Percentiles rank a stretch among this genome's conserved stretches.
Evolutionary conservation across 2,113 vertebrate genomes (phyloP).

Genomic region (Jaculus jaculus): DNA sequence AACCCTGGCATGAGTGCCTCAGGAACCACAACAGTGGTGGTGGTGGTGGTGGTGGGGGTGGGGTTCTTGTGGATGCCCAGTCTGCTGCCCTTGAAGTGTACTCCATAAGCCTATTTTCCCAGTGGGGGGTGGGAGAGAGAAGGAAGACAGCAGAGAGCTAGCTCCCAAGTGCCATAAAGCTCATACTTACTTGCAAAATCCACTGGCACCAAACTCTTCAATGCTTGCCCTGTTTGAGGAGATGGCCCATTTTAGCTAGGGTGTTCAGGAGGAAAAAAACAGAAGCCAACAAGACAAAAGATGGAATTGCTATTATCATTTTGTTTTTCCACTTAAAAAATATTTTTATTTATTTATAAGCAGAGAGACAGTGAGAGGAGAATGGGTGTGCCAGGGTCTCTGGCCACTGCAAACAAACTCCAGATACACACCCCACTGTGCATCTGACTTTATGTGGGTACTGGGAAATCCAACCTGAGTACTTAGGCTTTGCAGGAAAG

Average conservation of each 20-base stretch:
- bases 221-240: background rate
- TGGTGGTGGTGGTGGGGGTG: too few relatives aligned
- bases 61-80: background rate
- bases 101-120: background rate
- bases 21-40: background rate
- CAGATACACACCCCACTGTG: too few relatives aligned
- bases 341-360: too few relatives aligned
- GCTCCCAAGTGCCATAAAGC: background rate
- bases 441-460: too few relatives aligned
- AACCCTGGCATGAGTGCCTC: background rate
- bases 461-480: background rate
- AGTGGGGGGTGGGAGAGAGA: too few relatives aligned
- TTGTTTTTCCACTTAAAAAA: too few relatives aligned
- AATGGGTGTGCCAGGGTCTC: too few relatives aligned
- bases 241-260: background rate
- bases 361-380: too few relatives aligned
- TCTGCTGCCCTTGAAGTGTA: too few relatives aligned
- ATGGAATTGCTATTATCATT: background rate
- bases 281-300: conserved; percentile 12
- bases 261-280: conserved; percentile 10
- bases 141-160: background rate
- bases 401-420: too few relatives aligned
- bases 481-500: too few relatives aligned
- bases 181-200: conserved; percentile 15
- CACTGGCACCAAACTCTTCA: conserved; percentile 24